phyloP scores from a whole-genome alignment of 2,113 vertebrate species.

The Brachirus orientalis region DNA sequence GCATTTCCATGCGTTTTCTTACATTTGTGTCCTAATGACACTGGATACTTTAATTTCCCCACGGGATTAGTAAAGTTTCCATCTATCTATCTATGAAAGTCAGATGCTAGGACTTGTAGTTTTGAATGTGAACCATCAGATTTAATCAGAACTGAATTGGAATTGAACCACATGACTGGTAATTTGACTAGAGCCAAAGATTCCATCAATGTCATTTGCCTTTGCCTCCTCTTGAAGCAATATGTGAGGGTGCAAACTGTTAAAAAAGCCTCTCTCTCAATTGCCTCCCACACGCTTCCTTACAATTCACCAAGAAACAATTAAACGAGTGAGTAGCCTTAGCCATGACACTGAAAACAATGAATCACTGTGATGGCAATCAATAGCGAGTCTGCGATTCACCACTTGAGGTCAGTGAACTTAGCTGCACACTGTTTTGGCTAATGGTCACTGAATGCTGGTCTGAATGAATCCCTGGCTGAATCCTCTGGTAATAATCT shows the following conservation, averaged over 20 bases:
- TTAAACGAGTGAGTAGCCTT: conserved; percentile 62
- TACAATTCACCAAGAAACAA: conserved; percentile 71
- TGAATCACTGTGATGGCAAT: conserved; percentile 62
- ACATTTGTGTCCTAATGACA: too few relatives aligned
- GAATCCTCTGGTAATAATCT: conserved; percentile 64
- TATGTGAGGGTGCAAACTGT: conserved; percentile 34
- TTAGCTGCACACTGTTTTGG: conserved; percentile 49
- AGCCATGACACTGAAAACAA: conserved; percentile 62
- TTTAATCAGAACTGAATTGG: not conserved
- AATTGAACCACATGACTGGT: not conserved
- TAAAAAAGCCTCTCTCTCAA: conserved; percentile 48
- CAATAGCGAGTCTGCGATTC: conserved; percentile 70
- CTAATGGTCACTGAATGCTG: conserved; percentile 70
- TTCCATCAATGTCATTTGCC: conserved; percentile 29
- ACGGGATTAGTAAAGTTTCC: too few relatives aligned
- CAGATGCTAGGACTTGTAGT: too few relatives aligned
- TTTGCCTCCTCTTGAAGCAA: conserved; percentile 40
- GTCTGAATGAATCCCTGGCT: conserved; percentile 53
- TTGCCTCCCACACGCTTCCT: conserved; percentile 71
- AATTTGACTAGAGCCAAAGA: not conserved
- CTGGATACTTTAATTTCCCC: too few relatives aligned
- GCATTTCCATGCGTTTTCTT: too few relatives aligned
- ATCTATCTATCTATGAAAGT: too few relatives aligned
- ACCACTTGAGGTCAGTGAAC: conserved; percentile 66
- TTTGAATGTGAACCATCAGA: not conserved